phyloP scores from a whole-genome alignment of 2,888 invertebrate genomes.

The Rhaphigaster nebulosa region DNA sequence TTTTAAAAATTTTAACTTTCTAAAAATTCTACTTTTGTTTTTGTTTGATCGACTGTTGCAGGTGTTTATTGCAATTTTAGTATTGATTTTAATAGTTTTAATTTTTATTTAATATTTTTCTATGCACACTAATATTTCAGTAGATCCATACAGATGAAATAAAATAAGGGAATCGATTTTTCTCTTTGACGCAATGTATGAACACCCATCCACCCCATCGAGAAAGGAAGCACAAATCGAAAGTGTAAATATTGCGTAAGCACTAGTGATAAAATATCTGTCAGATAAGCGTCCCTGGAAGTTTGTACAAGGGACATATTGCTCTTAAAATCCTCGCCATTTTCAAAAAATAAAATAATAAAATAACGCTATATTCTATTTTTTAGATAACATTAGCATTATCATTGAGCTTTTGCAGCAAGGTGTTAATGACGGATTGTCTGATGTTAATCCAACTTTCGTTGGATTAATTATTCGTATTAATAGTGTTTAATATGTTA shows the following conservation, averaged over 20 bases:
- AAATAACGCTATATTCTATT: neutral
- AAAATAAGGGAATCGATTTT: neutral
- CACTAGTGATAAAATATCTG: conserved; percentile 1
- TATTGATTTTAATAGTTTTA: too few relatives aligned
- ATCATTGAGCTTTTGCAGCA: too few relatives aligned
- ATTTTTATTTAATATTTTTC: too few relatives aligned
- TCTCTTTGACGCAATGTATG: neutral
- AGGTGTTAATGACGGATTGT: too few relatives aligned
- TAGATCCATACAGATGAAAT: neutral
- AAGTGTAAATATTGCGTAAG: conserved; percentile 31
- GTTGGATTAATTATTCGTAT: too few relatives aligned
- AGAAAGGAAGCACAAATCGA: conserved; percentile 29
- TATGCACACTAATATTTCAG: neutral
- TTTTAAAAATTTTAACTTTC: too few relatives aligned
- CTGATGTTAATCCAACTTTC: too few relatives aligned
- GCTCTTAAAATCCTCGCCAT: neutral
- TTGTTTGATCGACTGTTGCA: too few relatives aligned
- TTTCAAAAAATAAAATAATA: neutral
- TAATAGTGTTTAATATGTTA: too few relatives aligned
- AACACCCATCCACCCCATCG: neutral
- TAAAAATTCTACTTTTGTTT: too few relatives aligned
- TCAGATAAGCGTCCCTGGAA: conserved; percentile 14
- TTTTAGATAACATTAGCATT: neutral
- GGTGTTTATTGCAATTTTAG: too few relatives aligned
- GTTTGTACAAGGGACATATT: neutral